These are phyloP conservation scores for Sciurus vulgaris DNA, from an alignment of 2,797 vertebrate species.

Conservation along the genomic window DNA sequence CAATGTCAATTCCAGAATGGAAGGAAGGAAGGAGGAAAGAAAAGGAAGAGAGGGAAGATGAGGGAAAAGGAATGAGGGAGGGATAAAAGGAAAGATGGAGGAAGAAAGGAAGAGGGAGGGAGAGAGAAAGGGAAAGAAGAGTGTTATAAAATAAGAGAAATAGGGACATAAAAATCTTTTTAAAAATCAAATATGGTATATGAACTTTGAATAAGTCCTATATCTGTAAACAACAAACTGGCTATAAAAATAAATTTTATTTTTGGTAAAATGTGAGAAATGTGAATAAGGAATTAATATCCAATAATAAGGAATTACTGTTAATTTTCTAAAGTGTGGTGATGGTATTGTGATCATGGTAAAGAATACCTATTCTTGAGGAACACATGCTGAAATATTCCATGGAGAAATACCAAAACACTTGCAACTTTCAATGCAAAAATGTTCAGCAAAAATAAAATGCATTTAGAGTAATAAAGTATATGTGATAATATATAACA, in stretches of 20 bases:
- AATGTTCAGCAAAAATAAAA: slow-evolving; percentile 33
- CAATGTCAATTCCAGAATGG: not conserved
- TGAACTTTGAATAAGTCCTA: not conserved
- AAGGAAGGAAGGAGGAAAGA: not conserved
- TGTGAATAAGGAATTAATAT: slow-evolving; percentile 33
- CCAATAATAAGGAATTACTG: not conserved
- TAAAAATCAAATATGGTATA: not conserved
- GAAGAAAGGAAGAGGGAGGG: not conserved
- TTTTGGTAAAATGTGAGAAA: slow-evolving; percentile 18
- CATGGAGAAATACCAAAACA: not conserved
- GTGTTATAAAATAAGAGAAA: not conserved
- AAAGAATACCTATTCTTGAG: not conserved
- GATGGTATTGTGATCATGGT: not conserved
- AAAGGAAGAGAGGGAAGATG: not conserved
- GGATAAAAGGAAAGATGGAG: too few species aligned
- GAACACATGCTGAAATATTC: not conserved
- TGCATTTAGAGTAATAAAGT: not conserved
- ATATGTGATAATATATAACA: not conserved
- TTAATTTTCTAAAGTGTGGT: not conserved
- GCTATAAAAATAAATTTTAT: not conserved
- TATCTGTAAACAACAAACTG: not conserved
- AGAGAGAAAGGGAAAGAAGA: not conserved
- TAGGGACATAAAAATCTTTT: not conserved
- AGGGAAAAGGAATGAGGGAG: accelerated
- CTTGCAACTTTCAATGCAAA: not conserved